Evolutionary conservation across 2,888 invertebrate genomes (phyloP).

Genomic region (Thymelicus sylvestris): DNA sequence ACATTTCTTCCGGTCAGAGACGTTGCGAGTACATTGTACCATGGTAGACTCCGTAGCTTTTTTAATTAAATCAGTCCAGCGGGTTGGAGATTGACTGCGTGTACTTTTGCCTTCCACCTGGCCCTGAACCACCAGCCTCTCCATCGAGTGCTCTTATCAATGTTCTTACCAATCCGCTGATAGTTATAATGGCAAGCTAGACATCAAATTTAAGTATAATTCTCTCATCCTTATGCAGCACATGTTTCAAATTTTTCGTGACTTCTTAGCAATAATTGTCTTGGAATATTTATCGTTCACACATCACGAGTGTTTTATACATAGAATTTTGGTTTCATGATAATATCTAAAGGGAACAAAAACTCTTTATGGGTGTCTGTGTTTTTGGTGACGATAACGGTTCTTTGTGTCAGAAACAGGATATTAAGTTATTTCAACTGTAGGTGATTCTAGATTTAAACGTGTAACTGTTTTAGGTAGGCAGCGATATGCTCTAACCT

Average conservation of each 20-base stretch:
- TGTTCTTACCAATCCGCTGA: no score
- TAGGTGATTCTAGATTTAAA: constrained; percentile 21
- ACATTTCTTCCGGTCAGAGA: no score
- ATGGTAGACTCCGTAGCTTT: no score
- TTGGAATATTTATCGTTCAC: constrained; percentile 25
- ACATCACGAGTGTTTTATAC: constrained; percentile 20
- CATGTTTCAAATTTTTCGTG: constrained; percentile 8
- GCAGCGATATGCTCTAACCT: constrained; percentile 12
- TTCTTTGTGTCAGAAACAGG: constrained; percentile 30
- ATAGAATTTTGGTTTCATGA: constrained; percentile 9
- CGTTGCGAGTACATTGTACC: no score
- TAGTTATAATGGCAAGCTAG: no score
- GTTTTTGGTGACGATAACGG: constrained; percentile 15
- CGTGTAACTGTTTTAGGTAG: constrained; percentile 23
- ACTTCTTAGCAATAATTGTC: constrained; percentile 30
- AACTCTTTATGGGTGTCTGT: constrained; percentile 19
- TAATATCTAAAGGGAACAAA: constrained; percentile 20
- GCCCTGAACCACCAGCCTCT: no score
- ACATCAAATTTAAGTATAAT: background rate
- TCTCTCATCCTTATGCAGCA: constrained; percentile 24
- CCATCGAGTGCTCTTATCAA: no score
- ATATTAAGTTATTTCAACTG: constrained; percentile 18
- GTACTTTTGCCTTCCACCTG: no score
- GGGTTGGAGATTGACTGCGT: no score
- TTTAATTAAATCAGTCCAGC: no score